A percentile compares a stretch with the other conserved stretches of the same genome.
Evolutionary conservation across 2,113 vertebrate species (phyloP).

Genomic region (Atractosteus spatula): DNA sequence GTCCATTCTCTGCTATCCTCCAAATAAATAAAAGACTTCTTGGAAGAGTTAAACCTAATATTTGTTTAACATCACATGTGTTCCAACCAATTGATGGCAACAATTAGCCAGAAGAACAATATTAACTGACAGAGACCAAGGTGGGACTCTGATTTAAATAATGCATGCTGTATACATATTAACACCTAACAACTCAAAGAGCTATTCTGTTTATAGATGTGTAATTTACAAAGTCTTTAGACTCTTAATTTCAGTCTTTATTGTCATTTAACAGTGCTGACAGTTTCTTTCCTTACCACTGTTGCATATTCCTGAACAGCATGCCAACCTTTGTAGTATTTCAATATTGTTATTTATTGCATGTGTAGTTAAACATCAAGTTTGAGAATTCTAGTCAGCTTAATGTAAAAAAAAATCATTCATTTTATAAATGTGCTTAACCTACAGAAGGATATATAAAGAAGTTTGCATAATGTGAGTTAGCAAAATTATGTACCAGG

Average conservation of each 20-base stretch:
- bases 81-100: neutral
- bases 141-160: neutral
- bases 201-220: conserved; percentile 30
- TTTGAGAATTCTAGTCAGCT: too few species aligned
- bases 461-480: too few species aligned
- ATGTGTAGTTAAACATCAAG: too few species aligned
- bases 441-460: too few species aligned
- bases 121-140: neutral
- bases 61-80: neutral
- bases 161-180: neutral
- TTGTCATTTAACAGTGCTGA: too few species aligned
- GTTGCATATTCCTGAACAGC: too few species aligned
- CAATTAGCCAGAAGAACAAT: neutral
- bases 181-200: neutral
- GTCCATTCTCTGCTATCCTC: conserved; percentile 17
- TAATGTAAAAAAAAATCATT: too few species aligned
- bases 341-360: too few species aligned
- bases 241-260: neutral
- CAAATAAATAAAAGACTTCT: conserved; percentile 5
- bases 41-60: neutral
- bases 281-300: too few species aligned
- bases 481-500: too few species aligned
- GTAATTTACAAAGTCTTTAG: conserved; percentile 21
- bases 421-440: too few species aligned
- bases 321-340: too few species aligned